These are phyloP conservation scores for Huso huso DNA, from an alignment of 2,797 vertebrate species.

Conservation along the genomic window DNA sequence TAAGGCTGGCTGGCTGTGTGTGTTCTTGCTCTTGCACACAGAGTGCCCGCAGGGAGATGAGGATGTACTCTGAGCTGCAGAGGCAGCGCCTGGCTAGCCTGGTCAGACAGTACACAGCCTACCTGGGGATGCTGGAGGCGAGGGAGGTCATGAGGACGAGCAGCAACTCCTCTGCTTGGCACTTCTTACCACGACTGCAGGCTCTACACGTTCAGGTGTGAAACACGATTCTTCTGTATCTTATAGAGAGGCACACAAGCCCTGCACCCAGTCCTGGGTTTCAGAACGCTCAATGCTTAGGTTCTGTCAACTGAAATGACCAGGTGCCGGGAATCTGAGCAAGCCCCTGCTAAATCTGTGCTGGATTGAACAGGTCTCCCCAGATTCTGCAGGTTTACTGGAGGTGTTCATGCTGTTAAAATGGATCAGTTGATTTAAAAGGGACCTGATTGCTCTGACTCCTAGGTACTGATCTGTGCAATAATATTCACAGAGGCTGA, in stretches of 20 bases:
- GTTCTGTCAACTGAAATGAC: too few relatives aligned
- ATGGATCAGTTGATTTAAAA: too few relatives aligned
- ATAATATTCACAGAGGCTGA: neutral
- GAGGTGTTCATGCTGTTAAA: too few relatives aligned
- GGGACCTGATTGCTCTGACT: neutral
- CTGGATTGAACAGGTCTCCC: too few relatives aligned
- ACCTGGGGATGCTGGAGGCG: conserved; percentile 15
- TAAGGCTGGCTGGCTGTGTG: too few relatives aligned
- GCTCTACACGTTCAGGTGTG: conserved; percentile 13
- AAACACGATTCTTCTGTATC: neutral
- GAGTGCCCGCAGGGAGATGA: conserved; percentile 14
- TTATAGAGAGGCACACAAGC: too few relatives aligned
- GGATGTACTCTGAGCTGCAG: conserved; percentile 7
- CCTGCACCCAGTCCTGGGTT: too few relatives aligned
- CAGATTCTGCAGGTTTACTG: too few relatives aligned
- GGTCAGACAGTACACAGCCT: conserved; percentile 10
- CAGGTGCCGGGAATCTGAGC: too few relatives aligned
- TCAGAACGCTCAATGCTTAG: too few relatives aligned
- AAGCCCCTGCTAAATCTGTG: too few relatives aligned
- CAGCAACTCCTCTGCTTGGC: neutral
- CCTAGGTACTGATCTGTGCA: neutral
- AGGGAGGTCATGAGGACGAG: conserved; percentile 1
- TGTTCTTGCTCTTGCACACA: neutral
- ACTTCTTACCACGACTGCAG: conserved; percentile 9
- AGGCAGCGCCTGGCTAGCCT: conserved; percentile 3